Percentiles rank a stretch among this genome's conserved stretches.
These are phyloP conservation scores for Atherinomorus stipes DNA, from an alignment of 2,113 vertebrate genomes.

Conservation along the genomic window DNA sequence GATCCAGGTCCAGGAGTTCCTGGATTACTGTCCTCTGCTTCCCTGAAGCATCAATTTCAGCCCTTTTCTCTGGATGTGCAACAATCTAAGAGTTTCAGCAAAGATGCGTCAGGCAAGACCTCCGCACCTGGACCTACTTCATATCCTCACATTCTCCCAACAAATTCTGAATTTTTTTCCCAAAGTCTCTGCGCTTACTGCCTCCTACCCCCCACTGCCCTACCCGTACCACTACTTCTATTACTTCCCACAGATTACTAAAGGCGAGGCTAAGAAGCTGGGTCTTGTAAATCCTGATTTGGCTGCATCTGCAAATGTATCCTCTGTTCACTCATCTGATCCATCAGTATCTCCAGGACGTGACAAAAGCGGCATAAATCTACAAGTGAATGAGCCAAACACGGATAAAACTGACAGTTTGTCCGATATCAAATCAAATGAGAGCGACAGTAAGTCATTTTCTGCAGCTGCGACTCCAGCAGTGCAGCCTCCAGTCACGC, in stretches of 20 bases:
- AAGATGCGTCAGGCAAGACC: neutral
- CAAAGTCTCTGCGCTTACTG: neutral
- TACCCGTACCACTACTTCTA: slow-evolving; percentile 27
- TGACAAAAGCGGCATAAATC: neutral
- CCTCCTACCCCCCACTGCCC: neutral
- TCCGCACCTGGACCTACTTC: neutral
- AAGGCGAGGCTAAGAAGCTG: neutral
- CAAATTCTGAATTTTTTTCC: neutral
- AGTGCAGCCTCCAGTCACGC: neutral
- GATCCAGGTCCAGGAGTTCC: slow-evolving; percentile 14
- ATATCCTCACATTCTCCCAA: neutral
- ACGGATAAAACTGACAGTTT: neutral
- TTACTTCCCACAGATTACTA: slow-evolving; percentile 23
- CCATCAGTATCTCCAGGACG: neutral
- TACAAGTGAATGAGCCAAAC: neutral
- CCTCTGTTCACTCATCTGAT: neutral
- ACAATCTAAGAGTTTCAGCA: neutral
- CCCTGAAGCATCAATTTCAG: neutral
- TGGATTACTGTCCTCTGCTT: neutral
- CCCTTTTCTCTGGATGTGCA: neutral
- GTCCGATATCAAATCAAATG: neutral
- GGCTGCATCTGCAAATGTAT: neutral
- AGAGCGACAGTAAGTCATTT: neutral
- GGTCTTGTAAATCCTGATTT: neutral
- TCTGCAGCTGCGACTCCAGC: slow-evolving; percentile 7